Evolutionary conservation across 2,113 vertebrate species (phyloP).

Genomic region (Rhinopomastus cyanomelas): DNA sequence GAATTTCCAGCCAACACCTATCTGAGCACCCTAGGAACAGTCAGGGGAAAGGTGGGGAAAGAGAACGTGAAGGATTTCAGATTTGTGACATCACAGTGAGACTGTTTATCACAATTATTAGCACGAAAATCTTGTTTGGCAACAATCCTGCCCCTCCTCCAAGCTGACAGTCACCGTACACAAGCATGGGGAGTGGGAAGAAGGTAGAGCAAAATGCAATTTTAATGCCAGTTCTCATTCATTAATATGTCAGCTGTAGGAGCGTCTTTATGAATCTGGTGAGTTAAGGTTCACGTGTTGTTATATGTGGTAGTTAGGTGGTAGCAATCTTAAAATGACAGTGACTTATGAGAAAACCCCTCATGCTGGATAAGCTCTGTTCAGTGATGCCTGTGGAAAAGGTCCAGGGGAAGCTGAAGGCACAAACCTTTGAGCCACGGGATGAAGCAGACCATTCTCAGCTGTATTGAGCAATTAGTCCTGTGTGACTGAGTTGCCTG

Average conservation of each 20-base stretch:
- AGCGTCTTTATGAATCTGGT: background rate
- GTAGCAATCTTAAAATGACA: background rate
- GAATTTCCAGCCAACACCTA: conserved; percentile 13
- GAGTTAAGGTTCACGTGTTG: background rate
- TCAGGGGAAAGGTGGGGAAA: background rate
- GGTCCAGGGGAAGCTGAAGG: background rate
- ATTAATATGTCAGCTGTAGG: background rate
- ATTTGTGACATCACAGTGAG: background rate
- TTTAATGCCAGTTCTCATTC: background rate
- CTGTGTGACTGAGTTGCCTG: background rate
- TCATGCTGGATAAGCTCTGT: background rate
- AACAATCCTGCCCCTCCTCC: background rate
- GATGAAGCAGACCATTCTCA: background rate
- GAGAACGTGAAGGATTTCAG: background rate
- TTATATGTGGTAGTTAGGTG: background rate
- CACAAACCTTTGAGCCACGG: background rate
- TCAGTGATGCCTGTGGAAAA: background rate
- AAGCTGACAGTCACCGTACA: background rate
- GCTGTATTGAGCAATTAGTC: background rate
- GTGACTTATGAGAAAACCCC: background rate
- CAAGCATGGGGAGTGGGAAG: background rate
- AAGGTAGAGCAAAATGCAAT: background rate
- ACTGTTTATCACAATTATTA: background rate
- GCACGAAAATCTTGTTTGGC: background rate
- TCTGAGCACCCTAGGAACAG: background rate